Conservation (phyloP, 2,113 vertebrate genomes). For the Crotalus helleri region DNA sequence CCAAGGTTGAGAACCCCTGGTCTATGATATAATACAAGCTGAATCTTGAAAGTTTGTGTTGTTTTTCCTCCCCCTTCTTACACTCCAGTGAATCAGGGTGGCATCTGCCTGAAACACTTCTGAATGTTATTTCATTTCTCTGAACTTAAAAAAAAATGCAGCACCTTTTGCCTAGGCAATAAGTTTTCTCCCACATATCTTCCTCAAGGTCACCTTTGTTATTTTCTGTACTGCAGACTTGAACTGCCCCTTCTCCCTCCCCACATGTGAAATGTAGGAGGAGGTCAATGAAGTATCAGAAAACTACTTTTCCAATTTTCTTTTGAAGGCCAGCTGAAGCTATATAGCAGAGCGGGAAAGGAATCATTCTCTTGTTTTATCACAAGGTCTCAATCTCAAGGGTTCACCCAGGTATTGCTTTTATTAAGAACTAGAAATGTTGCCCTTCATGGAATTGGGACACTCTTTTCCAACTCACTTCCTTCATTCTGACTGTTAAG, state of each 20-base stretch:
- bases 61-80: neutral
- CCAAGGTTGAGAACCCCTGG: too few species aligned
- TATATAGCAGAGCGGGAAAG: neutral
- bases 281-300: neutral
- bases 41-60: neutral
- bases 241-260: neutral
- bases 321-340: neutral
- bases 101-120: neutral
- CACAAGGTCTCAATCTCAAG: neutral
- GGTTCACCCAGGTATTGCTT: neutral
- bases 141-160: neutral
- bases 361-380: neutral
- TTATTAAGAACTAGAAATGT: neutral
- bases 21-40: neutral
- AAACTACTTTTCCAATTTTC: neutral
- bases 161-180: neutral
- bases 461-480: neutral
- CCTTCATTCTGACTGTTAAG: neutral
- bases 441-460: neutral
- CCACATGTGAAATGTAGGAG: neutral
- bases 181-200: neutral
- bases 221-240: neutral
- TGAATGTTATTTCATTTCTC: neutral
- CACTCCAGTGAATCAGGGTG: neutral
- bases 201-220: neutral